A percentile compares a stretch with the other conserved stretches of the same genome.
These are phyloP conservation scores for Monomorium pharaonis DNA, from an alignment of 1,140 invertebrate species.

Conservation along the genomic window DNA sequence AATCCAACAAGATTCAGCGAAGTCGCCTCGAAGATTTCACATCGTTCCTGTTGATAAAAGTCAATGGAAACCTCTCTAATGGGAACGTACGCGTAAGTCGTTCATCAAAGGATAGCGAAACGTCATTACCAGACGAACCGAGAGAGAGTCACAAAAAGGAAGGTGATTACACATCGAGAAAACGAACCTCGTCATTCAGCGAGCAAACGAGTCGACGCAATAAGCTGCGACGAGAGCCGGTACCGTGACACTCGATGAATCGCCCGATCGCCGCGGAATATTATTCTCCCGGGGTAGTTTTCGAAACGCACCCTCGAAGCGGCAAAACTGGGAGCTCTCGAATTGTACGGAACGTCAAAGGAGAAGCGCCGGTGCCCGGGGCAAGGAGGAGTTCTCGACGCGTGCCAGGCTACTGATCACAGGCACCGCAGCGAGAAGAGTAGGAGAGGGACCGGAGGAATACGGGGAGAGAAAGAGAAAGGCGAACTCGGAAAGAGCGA, in stretches of 20 bases:
- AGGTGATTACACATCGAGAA: slow-evolving; percentile 18
- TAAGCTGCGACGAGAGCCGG: slow-evolving; percentile 32
- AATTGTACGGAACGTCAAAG: slow-evolving; percentile 80
- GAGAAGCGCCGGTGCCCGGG: slow-evolving; percentile 82
- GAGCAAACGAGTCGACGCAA: slow-evolving; percentile 26
- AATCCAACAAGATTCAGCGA: slow-evolving; percentile 14
- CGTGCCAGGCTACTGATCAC: slow-evolving; percentile 83
- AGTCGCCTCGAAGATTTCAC: not conserved
- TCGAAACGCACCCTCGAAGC: slow-evolving; percentile 68
- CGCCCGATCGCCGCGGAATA: slow-evolving; percentile 67
- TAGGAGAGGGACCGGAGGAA: slow-evolving; percentile 63
- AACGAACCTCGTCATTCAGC: slow-evolving; percentile 14
- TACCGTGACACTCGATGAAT: slow-evolving; percentile 50
- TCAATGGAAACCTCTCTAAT: slow-evolving; percentile 17
- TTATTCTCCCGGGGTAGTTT: slow-evolving; percentile 68
- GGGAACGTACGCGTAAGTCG: slow-evolving; percentile 17
- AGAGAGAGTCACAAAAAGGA: not conserved
- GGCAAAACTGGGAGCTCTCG: slow-evolving; percentile 68
- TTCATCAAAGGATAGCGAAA: slow-evolving; percentile 37
- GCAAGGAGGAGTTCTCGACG: slow-evolving; percentile 81
- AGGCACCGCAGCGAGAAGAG: slow-evolving; percentile 76
- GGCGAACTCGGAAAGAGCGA: slow-evolving; percentile 14
- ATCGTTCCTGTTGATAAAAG: not conserved
- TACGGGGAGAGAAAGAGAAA: slow-evolving; percentile 53
- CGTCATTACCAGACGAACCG: slow-evolving; percentile 29